phyloP scores from a whole-genome alignment of 2,113 vertebrate genomes.

The Antechinus flavipes region DNA sequence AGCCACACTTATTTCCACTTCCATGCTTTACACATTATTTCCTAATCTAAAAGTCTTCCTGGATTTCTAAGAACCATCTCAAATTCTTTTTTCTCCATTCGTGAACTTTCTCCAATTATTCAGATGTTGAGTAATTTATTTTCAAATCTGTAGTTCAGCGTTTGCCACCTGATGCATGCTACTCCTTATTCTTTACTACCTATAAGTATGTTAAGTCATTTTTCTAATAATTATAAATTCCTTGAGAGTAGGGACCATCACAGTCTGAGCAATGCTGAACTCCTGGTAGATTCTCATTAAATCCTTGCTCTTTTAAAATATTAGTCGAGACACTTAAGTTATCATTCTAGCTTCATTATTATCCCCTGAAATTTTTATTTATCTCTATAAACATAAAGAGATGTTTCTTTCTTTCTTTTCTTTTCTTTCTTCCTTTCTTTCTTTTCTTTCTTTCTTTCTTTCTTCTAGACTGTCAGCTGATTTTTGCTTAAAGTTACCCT shows the following conservation, averaged over 20 bases:
- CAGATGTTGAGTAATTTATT: not conserved
- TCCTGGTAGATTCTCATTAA: not conserved
- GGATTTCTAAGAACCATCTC: not conserved
- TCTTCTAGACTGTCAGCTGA: not conserved
- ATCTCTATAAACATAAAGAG: not conserved
- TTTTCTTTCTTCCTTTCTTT: conserved; percentile 1
- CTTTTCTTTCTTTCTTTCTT: not conserved
- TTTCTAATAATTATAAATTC: not conserved
- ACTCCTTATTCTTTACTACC: conserved; percentile 10
- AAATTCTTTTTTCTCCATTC: not conserved
- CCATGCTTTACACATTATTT: not conserved
- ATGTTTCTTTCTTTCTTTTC: not conserved
- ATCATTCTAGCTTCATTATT: not conserved
- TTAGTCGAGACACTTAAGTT: too few species aligned
- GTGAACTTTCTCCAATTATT: not conserved
- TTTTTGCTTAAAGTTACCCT: not conserved
- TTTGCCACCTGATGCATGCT: not conserved
- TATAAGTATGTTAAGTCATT: not conserved
- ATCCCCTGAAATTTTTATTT: conserved; percentile 6
- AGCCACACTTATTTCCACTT: not conserved
- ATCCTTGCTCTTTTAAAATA: not conserved
- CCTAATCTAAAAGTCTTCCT: not conserved
- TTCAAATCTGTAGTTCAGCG: not conserved
- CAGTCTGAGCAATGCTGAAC: not conserved
- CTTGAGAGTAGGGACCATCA: conserved; percentile 18